Percentiles rank a stretch among this genome's conserved stretches.
Evolutionary conservation across 2,888 invertebrate species (phyloP).

Genomic region (Hoplodrina blanda): DNA sequence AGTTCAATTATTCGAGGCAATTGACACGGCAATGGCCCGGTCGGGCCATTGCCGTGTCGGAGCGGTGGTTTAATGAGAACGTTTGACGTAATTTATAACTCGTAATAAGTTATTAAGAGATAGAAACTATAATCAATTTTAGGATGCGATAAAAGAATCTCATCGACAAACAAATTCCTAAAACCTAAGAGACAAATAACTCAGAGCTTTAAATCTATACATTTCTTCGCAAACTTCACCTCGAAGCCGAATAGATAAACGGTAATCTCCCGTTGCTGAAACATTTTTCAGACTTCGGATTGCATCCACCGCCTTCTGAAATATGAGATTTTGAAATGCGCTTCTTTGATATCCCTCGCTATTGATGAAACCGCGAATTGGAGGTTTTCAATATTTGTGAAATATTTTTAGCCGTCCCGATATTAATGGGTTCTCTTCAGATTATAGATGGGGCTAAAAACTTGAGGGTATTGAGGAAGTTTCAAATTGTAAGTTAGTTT

Average conservation of each 20-base stretch:
- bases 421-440: slow-evolving; percentile 74
- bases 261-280: slow-evolving; percentile 66
- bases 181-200: slow-evolving; percentile 16
- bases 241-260: slow-evolving; percentile 42
- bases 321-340: slow-evolving; percentile 71
- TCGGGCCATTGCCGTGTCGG: too few relatives aligned
- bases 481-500: slow-evolving; percentile 6
- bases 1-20: too few relatives aligned
- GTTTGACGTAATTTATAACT: too few relatives aligned
- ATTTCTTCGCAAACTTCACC: slow-evolving; percentile 36
- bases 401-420: slow-evolving; percentile 71
- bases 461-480: slow-evolving; percentile 37
- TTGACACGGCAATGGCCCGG: too few relatives aligned
- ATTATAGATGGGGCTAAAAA: slow-evolving; percentile 40
- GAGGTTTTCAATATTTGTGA: slow-evolving; percentile 74
- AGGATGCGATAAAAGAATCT: not conserved
- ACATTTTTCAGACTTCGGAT: slow-evolving; percentile 68
- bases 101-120: too few relatives aligned
- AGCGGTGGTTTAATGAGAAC: too few relatives aligned
- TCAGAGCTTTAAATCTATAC: slow-evolving; percentile 31
- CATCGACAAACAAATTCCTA: slow-evolving; percentile 5
- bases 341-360: slow-evolving; percentile 67
- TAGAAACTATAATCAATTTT: too few relatives aligned
- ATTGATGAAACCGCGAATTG: slow-evolving; percentile 69
- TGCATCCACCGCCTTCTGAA: slow-evolving; percentile 55